These are phyloP conservation scores for Florisuga fusca DNA, from an alignment of 2,797 vertebrate genomes.

Conservation along the genomic window DNA sequence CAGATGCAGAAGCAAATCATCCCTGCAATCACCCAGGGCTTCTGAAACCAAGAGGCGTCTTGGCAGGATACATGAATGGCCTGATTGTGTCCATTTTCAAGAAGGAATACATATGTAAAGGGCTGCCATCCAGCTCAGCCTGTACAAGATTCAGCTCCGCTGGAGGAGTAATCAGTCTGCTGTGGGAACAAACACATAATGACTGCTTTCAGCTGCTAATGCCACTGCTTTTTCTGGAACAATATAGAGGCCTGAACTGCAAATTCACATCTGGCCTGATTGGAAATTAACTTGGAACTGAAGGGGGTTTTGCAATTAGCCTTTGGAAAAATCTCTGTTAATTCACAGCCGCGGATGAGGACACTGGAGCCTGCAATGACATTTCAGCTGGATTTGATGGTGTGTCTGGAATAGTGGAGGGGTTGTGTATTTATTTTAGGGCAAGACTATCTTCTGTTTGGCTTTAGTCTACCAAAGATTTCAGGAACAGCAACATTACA, in stretches of 20 bases:
- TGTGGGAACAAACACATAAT: slow-evolving; percentile 34
- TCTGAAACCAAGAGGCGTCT: slow-evolving; percentile 39
- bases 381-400: not conserved
- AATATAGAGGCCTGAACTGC: slow-evolving; percentile 26
- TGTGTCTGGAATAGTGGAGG: not conserved
- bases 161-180: slow-evolving; percentile 67
- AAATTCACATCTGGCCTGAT: slow-evolving; percentile 54
- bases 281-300: slow-evolving; percentile 37
- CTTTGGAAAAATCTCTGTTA: slow-evolving; percentile 1
- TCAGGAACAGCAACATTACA: not conserved
- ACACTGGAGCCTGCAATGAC: not conserved
- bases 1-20: not conserved
- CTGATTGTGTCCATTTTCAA: slow-evolving; percentile 62
- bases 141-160: not conserved
- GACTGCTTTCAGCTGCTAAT: slow-evolving; percentile 67
- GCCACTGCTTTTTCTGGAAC: slow-evolving; percentile 56
- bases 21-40: slow-evolving; percentile 41
- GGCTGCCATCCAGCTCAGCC: slow-evolving; percentile 42
- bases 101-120: slow-evolving; percentile 62
- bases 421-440: slow-evolving; percentile 1
- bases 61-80: slow-evolving; percentile 47
- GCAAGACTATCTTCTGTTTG: not conserved
- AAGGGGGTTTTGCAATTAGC: slow-evolving; percentile 39
- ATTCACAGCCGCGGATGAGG: not conserved
- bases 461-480: not conserved